Evolutionary conservation across 2,888 invertebrate species (phyloP).

Genomic region (Villa cingulata): DNA sequence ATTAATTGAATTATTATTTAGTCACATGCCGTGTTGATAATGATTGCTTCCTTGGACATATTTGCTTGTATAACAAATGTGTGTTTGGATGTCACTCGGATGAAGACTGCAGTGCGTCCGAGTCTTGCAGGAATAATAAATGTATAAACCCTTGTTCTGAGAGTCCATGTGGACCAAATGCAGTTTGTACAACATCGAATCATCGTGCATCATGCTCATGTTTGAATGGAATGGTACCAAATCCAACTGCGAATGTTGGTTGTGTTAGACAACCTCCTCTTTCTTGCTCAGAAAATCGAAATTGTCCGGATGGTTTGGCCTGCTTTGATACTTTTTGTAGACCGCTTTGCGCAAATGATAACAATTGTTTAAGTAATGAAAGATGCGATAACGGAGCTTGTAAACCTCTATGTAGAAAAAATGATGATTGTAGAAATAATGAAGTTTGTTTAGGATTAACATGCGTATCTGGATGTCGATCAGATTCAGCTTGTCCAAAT

Average conservation of each 20-base stretch:
- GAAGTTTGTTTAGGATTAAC: constrained; percentile 74
- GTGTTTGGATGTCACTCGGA: constrained; percentile 74
- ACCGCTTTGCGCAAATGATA: constrained; percentile 61
- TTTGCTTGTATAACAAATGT: constrained; percentile 75
- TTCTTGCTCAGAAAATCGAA: constrained; percentile 61
- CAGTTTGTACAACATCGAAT: constrained; percentile 63
- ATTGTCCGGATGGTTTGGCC: constrained; percentile 55
- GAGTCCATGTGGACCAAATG: constrained; percentile 75
- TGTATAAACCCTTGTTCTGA: constrained; percentile 65
- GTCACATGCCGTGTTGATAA: constrained; percentile 83
- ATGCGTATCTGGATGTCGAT: constrained; percentile 69
- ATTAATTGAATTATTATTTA: constrained; percentile 18
- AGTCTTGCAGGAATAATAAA: constrained; percentile 66
- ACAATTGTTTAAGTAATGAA: constrained; percentile 71
- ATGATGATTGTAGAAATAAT: constrained; percentile 74
- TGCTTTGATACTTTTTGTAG: constrained; percentile 64
- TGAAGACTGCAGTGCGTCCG: constrained; percentile 74
- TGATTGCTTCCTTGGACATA: constrained; percentile 84
- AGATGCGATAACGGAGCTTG: constrained; percentile 54
- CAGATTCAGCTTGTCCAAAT: constrained; percentile 60
- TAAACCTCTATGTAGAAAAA: constrained; percentile 67
- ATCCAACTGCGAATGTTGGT: constrained; percentile 76
- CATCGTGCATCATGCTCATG: constrained; percentile 74
- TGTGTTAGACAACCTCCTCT: constrained; percentile 68
- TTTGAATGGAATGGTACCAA: constrained; percentile 63